Evolutionary conservation across 2,888 invertebrate species (phyloP).

Genomic region (Oscheius sp.): DNA sequence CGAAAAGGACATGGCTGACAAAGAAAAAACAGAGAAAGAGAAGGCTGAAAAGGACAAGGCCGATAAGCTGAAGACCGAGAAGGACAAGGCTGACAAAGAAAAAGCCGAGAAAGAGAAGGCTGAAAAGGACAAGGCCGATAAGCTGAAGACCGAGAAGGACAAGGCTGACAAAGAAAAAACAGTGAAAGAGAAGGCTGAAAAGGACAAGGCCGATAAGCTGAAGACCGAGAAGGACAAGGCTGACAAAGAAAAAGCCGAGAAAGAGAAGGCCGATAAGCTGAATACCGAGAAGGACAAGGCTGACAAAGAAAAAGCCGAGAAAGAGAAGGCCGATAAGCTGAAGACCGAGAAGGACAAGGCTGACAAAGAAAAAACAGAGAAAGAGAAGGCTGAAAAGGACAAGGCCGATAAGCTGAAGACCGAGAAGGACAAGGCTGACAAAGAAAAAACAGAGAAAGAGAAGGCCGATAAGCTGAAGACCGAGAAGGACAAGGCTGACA

Average conservation of each 20-base stretch:
- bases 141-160: slow-evolving; percentile 8
- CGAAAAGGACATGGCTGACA: slow-evolving; percentile 17
- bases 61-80: slow-evolving; percentile 15
- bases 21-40: neutral
- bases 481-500: slow-evolving; percentile 6
- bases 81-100: slow-evolving; percentile 16
- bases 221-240: slow-evolving; percentile 11
- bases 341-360: slow-evolving; percentile 18
- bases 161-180: slow-evolving; percentile 16
- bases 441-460: slow-evolving; percentile 12
- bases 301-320: slow-evolving; percentile 20
- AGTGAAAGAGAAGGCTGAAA: slow-evolving; percentile 12
- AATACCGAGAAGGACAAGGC: slow-evolving; percentile 11
- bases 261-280: slow-evolving; percentile 7
- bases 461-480: slow-evolving; percentile 15
- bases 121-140: slow-evolving; percentile 12
- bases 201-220: slow-evolving; percentile 3
- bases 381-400: slow-evolving; percentile 9
- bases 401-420: slow-evolving; percentile 14
- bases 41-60: slow-evolving; percentile 18
- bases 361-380: neutral
- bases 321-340: slow-evolving; percentile 11
- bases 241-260: slow-evolving; percentile 12
- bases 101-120: slow-evolving; percentile 5
- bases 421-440: slow-evolving; percentile 14